Conservation (phyloP, 2,888 invertebrate species). For the Ichneumon xanthorius region DNA sequence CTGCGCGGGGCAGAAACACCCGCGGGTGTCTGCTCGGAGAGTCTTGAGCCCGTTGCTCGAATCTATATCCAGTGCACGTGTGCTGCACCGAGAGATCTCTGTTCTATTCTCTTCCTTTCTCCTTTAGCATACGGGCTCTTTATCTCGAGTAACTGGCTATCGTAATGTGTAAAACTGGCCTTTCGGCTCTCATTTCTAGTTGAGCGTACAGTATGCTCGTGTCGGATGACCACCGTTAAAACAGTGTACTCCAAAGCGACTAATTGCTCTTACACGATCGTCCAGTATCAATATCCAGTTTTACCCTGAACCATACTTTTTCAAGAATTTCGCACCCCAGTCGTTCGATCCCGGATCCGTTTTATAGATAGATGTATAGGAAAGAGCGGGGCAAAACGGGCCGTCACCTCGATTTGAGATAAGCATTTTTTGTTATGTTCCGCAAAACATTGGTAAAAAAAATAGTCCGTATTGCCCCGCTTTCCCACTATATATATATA, state of each 20-base stretch:
- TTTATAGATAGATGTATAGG: background rate
- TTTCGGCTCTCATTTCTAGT: slow-evolving; percentile 60
- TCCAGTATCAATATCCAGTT: background rate
- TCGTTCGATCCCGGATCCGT: background rate
- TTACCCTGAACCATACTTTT: background rate
- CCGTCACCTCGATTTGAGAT: background rate
- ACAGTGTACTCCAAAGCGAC: background rate
- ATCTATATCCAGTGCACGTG: slow-evolving; percentile 68
- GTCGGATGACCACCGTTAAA: background rate
- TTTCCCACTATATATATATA: background rate
- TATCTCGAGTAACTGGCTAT: slow-evolving; percentile 28
- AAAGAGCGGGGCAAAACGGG: background rate
- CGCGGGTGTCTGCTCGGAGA: slow-evolving; percentile 48
- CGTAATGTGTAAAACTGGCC: slow-evolving; percentile 59
- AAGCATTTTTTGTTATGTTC: background rate
- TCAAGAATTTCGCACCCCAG: background rate
- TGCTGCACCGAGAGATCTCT: slow-evolving; percentile 58
- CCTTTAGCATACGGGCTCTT: slow-evolving; percentile 32
- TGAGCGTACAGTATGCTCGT: background rate
- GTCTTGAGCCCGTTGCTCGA: slow-evolving; percentile 60
- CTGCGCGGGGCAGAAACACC: slow-evolving; percentile 44
- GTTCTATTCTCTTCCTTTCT: slow-evolving; percentile 38
- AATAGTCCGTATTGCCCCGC: background rate
- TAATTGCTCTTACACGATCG: background rate
- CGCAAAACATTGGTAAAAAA: background rate